These are phyloP conservation scores for Ailuropoda melanoleuca DNA, from an alignment of 2,113 vertebrate genomes.

Conservation along the genomic window DNA sequence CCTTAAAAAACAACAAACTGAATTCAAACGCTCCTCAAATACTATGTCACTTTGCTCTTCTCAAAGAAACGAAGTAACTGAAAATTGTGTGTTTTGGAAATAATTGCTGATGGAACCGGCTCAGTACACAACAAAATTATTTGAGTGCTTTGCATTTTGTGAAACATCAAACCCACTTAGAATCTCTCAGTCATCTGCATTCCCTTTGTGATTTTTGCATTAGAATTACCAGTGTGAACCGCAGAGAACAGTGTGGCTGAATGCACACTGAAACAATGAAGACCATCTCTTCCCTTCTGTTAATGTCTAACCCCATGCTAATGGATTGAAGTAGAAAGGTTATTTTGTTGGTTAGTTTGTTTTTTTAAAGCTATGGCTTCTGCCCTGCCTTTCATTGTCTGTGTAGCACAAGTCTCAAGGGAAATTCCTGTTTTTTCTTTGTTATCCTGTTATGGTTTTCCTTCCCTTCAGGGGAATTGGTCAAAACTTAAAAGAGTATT, in stretches of 20 bases:
- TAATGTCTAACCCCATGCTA: neutral
- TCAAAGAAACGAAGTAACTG: constrained; percentile 71
- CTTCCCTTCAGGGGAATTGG: neutral
- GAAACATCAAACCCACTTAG: neutral
- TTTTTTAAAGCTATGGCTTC: neutral
- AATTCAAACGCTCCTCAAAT: constrained; percentile 73
- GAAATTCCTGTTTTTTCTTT: neutral
- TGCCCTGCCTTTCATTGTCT: neutral
- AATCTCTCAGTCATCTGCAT: neutral
- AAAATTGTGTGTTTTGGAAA: constrained; percentile 63
- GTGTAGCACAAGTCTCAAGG: neutral
- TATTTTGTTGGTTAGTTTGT: neutral
- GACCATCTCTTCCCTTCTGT: neutral
- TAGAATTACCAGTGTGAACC: neutral
- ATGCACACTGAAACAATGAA: too few species aligned
- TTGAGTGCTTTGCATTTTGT: constrained; percentile 35
- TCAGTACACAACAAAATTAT: constrained; percentile 55
- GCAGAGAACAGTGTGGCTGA: neutral
- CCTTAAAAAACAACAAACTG: constrained; percentile 79
- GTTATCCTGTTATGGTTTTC: neutral
- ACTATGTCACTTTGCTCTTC: constrained; percentile 58
- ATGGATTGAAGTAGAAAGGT: neutral
- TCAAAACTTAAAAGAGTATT: neutral
- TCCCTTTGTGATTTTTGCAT: neutral
- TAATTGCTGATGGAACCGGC: constrained; percentile 41